phyloP scores from a whole-genome alignment of 2,113 vertebrate genomes.

The Chloroceryle aenea region DNA sequence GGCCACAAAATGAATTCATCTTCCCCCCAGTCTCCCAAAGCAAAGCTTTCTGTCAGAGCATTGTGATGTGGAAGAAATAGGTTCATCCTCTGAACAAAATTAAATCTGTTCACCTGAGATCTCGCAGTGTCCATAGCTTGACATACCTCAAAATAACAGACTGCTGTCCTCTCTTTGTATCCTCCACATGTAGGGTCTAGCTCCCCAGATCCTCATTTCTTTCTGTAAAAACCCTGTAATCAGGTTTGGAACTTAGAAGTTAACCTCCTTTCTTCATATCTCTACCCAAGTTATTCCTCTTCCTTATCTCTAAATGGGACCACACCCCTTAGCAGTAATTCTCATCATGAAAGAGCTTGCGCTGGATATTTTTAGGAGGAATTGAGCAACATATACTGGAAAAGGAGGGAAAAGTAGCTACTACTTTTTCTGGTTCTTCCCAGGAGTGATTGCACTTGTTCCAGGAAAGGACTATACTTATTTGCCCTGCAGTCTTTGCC shows the following conservation, averaged over 20 bases:
- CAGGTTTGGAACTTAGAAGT: background rate
- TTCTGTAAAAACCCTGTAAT: background rate
- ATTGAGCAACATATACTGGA: background rate
- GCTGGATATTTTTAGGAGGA: background rate
- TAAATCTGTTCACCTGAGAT: background rate
- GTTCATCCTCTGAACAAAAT: background rate
- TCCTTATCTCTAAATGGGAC: background rate
- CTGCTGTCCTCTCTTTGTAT: background rate
- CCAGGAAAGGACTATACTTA: background rate
- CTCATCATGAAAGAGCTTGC: background rate
- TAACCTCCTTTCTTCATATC: background rate
- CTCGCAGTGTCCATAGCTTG: background rate
- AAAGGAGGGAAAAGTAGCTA: background rate
- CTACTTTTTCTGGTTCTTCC: background rate
- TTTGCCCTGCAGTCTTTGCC: background rate
- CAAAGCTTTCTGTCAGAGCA: background rate
- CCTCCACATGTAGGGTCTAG: background rate
- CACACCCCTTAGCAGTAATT: background rate
- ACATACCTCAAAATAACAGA: background rate
- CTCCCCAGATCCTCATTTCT: background rate
- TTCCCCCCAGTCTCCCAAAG: background rate
- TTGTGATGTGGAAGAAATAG: rapidly evolving
- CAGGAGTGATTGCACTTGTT: background rate
- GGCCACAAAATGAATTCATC: rapidly evolving
- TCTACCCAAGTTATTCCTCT: background rate